Percentiles rank a stretch among this genome's conserved stretches.
phyloP scores from a whole-genome alignment of 1,140 invertebrate genomes.

The Diachasma alloeum region DNA sequence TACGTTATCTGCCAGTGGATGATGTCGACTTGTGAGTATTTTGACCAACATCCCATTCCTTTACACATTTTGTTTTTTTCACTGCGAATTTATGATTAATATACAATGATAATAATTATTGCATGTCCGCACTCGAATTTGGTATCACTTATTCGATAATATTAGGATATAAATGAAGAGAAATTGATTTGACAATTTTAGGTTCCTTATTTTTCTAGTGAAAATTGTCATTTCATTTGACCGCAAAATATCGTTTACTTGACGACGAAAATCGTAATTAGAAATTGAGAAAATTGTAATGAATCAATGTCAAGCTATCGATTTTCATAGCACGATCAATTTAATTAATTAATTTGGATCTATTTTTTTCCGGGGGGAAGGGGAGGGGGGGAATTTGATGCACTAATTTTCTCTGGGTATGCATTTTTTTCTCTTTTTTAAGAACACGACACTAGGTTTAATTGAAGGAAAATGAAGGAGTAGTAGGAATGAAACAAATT shows the following conservation, averaged over 20 bases:
- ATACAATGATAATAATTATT: background rate
- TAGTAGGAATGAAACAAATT: background rate
- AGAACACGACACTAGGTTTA: slow-evolving; percentile 4
- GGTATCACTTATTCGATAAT: background rate
- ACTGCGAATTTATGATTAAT: background rate
- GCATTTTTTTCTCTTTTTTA: background rate
- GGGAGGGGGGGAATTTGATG: background rate
- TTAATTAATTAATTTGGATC: background rate
- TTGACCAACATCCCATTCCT: background rate
- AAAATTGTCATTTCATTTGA: background rate
- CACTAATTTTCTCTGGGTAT: background rate
- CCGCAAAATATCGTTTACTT: background rate
- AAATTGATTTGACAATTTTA: background rate
- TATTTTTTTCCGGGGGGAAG: background rate
- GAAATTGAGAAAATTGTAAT: background rate
- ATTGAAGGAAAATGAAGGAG: background rate
- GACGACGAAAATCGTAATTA: background rate
- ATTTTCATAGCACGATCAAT: background rate
- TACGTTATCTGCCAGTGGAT: background rate
- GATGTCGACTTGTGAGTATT: background rate
- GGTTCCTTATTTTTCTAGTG: background rate
- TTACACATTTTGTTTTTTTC: background rate
- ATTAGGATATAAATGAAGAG: background rate
- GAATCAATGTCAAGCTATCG: background rate
- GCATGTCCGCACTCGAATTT: background rate